phyloP scores from a whole-genome alignment of 92 coral and sea anemone genomes.

The Zoanthus sansibaricus region DNA sequence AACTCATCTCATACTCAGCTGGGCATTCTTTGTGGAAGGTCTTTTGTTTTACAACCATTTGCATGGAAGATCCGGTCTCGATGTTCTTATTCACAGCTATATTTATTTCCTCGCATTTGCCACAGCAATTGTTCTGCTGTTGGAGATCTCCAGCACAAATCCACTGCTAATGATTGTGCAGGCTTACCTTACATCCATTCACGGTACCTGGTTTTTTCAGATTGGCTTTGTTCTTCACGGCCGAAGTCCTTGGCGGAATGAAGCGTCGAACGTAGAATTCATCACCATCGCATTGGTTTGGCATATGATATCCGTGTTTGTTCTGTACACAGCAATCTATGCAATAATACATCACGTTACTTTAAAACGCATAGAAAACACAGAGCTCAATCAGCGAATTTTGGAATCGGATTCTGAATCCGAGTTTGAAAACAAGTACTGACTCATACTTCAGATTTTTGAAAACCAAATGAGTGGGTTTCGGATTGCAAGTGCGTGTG shows the following conservation, averaged over 20 bases:
- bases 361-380: not conserved
- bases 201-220: slow-evolving; percentile 94
- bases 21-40: slow-evolving; percentile 86
- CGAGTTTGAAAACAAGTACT: not conserved
- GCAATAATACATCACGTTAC: not conserved
- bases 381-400: not conserved
- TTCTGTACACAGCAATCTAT: slow-evolving; percentile 1
- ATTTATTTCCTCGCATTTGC: slow-evolving; percentile 74
- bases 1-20: slow-evolving; percentile 62
- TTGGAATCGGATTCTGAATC: slow-evolving; percentile 36
- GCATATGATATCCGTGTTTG: slow-evolving; percentile 62
- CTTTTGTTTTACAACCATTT: slow-evolving; percentile 79
- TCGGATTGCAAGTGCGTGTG: not conserved
- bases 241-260: slow-evolving; percentile 65
- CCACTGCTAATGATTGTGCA: slow-evolving; percentile 64
- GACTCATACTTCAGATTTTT: not conserved
- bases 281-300: slow-evolving; percentile 72
- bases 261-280: slow-evolving; percentile 65
- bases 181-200: slow-evolving; percentile 74
- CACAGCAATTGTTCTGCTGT: slow-evolving; percentile 60
- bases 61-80: slow-evolving; percentile 73
- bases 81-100: slow-evolving; percentile 79
- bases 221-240: slow-evolving; percentile 86
- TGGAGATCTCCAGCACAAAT: slow-evolving; percentile 56
- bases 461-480: not conserved